phyloP scores from a whole-genome alignment of 2,113 vertebrate genomes.

The Tonatia bakeri region DNA sequence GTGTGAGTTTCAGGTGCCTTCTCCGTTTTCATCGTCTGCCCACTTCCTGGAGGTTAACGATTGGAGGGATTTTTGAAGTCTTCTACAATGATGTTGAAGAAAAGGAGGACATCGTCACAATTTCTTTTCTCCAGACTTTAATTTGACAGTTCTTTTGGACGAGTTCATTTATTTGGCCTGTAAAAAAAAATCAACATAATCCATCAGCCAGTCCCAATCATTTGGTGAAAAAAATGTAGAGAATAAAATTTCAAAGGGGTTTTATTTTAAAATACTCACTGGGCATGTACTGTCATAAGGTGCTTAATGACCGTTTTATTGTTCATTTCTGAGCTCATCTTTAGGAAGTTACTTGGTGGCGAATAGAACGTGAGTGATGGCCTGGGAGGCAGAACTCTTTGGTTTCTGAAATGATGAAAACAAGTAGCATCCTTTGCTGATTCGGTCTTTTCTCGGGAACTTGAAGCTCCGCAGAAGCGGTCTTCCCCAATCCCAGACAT shows the following conservation, averaged over 20 bases:
- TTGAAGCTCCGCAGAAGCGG: not conserved
- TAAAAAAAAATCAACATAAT: not conserved
- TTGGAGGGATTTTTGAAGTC: not conserved
- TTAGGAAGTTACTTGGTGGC: constrained; percentile 40
- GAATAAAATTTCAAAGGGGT: constrained; percentile 14
- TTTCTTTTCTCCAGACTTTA: constrained; percentile 25
- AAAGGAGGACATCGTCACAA: not conserved
- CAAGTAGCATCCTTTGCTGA: not conserved
- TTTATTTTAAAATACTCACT: constrained; percentile 47
- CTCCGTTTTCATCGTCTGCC: not conserved
- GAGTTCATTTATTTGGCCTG: not conserved
- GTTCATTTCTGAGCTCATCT: constrained; percentile 38
- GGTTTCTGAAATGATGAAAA: not conserved
- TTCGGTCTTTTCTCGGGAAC: not conserved
- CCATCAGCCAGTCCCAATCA: not conserved
- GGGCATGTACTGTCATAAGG: constrained; percentile 9
- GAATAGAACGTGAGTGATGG: not conserved
- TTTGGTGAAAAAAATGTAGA: not conserved
- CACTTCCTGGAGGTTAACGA: constrained; percentile 39
- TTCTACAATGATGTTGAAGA: not conserved
- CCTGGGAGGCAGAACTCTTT: not conserved
- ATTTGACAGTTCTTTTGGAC: constrained; percentile 35
- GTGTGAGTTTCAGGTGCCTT: not conserved
- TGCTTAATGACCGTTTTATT: constrained; percentile 42
- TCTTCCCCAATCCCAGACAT: not conserved